A percentile compares a stretch with the other conserved stretches of the same genome.
These are phyloP conservation scores for Cliona cf. orientalis DNA, from an alignment of 37 sponge, comb jelly and placozoan genomes.

Conservation along the genomic window DNA sequence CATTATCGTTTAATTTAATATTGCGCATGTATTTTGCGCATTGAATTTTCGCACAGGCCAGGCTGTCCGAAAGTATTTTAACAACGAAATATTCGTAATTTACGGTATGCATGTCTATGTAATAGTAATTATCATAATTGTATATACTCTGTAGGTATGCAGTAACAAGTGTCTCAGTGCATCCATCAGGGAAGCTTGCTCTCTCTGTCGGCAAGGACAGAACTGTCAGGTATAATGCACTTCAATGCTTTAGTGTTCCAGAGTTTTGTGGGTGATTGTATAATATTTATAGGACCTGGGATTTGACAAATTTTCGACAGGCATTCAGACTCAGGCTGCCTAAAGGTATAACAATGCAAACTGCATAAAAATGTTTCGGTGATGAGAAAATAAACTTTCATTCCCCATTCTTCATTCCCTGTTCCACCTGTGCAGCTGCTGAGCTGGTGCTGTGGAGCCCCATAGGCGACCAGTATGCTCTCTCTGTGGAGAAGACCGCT, in stretches of 20 bases:
- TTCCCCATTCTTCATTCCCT: not conserved
- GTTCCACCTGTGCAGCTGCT: constrained; percentile 37
- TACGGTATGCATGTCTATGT: no score
- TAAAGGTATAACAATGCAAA: not conserved
- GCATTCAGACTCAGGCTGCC: constrained; percentile 24
- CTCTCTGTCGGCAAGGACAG: constrained; percentile 75
- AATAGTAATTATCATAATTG: no score
- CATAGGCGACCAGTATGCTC: constrained; percentile 50
- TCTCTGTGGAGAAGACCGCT: constrained; percentile 29
- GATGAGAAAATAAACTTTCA: not conserved
- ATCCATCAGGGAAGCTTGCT: constrained; percentile 71
- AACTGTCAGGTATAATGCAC: constrained; percentile 54
- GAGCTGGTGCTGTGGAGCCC: constrained; percentile 64
- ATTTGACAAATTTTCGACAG: constrained; percentile 21
- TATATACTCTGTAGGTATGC: constrained; percentile 42
- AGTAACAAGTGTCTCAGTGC: constrained; percentile 52
- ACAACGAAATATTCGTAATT: no score
- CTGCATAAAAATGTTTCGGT: not conserved
- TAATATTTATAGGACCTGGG: constrained; percentile 49
- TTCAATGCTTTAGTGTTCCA: not conserved
- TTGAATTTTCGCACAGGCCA: no score
- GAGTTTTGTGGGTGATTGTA: not conserved
- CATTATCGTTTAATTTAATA: no score
- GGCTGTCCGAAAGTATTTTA: no score
- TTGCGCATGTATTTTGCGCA: no score